Conservation (phyloP, 2,797 vertebrate genomes). For the Parauchenoglanis ngamensis region DNA sequence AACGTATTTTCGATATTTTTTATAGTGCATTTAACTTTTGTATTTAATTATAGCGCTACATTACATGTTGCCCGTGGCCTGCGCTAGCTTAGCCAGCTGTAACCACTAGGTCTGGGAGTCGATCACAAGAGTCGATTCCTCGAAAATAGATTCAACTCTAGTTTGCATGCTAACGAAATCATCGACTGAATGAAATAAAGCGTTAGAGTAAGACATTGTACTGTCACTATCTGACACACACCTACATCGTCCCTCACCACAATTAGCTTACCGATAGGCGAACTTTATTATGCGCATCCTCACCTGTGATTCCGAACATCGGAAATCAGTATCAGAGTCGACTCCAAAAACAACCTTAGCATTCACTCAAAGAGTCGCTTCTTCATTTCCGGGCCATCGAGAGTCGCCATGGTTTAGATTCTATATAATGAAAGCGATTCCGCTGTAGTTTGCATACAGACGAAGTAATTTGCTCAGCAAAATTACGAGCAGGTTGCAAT, state of each 20-base stretch:
- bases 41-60: not conserved
- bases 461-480: not conserved
- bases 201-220: not conserved
- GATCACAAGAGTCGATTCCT: not conserved
- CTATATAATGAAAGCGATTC: not conserved
- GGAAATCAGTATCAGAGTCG: not conserved
- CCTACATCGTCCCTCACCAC: no score
- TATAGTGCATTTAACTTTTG: not conserved
- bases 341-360: not conserved
- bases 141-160: not conserved
- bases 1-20: no score
- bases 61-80: accelerated
- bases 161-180: not conserved
- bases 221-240: not conserved
- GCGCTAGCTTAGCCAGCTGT: not conserved
- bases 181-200: not conserved
- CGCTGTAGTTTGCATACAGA: not conserved
- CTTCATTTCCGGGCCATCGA: not conserved
- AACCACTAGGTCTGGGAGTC: not conserved
- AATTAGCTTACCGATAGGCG: not conserved
- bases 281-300: not conserved
- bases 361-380: not conserved
- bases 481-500: not conserved
- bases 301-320: not conserved
- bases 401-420: not conserved